These are phyloP conservation scores for Ctenochaetus hawaiiensis DNA, from an alignment of 2,797 vertebrate genomes.

Conservation along the genomic window DNA sequence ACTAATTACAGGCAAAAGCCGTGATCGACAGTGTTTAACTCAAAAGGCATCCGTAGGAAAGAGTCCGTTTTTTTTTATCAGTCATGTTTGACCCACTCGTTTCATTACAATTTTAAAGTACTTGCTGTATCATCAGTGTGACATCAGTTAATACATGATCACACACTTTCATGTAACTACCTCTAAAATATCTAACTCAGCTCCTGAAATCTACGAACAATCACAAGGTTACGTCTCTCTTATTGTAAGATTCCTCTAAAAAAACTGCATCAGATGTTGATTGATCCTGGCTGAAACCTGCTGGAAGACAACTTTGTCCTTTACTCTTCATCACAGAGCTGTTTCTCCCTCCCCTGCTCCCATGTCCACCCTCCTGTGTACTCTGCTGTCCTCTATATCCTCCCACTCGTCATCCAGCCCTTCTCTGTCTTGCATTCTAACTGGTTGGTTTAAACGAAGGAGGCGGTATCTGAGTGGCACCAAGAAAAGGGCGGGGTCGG, in stretches of 20 bases:
- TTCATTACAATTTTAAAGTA: slow-evolving; percentile 33
- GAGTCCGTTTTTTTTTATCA: neutral
- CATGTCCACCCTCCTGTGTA: slow-evolving; percentile 82
- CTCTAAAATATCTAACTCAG: slow-evolving; percentile 54
- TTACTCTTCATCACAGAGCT: slow-evolving; percentile 69
- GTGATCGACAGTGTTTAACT: slow-evolving; percentile 61
- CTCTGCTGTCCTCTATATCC: slow-evolving; percentile 75
- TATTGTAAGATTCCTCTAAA: slow-evolving; percentile 19
- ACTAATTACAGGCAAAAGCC: slow-evolving; percentile 63
- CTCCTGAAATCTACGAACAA: slow-evolving; percentile 61
- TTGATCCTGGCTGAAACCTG: slow-evolving; percentile 24
- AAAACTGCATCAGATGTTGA: slow-evolving; percentile 26
- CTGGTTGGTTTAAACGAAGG: slow-evolving; percentile 74
- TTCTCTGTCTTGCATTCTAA: slow-evolving; percentile 60
- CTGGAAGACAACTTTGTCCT: slow-evolving; percentile 56
- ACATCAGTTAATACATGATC: slow-evolving; percentile 36
- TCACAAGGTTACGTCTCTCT: slow-evolving; percentile 50
- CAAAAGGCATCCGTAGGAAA: slow-evolving; percentile 61
- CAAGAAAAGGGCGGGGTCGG: slow-evolving; percentile 93
- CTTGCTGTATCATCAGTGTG: slow-evolving; percentile 28
- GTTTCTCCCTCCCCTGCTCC: slow-evolving; percentile 81
- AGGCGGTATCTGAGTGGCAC: slow-evolving; percentile 85
- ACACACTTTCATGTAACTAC: slow-evolving; percentile 45
- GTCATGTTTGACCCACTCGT: slow-evolving; percentile 7
- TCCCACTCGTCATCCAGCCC: slow-evolving; percentile 78